Percentiles rank a stretch among this genome's conserved stretches.
These are phyloP conservation scores for Gobio occitaniae DNA, from an alignment of 2,797 vertebrate genomes.

Conservation along the genomic window DNA sequence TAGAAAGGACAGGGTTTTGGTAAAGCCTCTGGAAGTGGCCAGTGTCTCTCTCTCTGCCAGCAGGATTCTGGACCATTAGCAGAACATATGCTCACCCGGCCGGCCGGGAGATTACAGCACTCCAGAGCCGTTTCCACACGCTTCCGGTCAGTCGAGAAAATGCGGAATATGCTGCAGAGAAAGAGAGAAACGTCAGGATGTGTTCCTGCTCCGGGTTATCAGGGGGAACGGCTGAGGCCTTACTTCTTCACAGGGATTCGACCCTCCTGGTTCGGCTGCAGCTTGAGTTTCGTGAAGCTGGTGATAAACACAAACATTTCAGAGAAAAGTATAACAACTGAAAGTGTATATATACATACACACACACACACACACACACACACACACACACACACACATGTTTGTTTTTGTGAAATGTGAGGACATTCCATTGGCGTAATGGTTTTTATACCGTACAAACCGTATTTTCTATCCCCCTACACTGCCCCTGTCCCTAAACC, in stretches of 20 bases:
- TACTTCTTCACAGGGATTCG: constrained; percentile 97
- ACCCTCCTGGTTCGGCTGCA: constrained; percentile 92
- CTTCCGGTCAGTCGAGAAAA: constrained; percentile 96
- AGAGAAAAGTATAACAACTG: not conserved
- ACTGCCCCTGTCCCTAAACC: too few relatives aligned
- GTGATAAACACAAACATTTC: not conserved
- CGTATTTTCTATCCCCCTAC: too few relatives aligned
- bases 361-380: too few relatives aligned
- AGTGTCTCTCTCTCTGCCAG: constrained; percentile 45
- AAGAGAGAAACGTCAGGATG: constrained; percentile 33
- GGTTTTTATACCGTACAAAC: too few relatives aligned
- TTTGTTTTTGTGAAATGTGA: too few relatives aligned
- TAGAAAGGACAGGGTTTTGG: not conserved
- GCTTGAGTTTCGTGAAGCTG: constrained; percentile 87
- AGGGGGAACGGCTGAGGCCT: constrained; percentile 62
- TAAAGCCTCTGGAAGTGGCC: constrained; percentile 44
- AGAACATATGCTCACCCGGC: constrained; percentile 84
- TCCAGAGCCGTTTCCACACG: constrained; percentile 92
- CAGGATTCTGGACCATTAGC: constrained; percentile 54
- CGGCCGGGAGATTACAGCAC: constrained; percentile 91
- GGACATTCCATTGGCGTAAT: too few relatives aligned
- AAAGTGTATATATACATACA: too few relatives aligned
- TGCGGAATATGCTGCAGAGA: constrained; percentile 87
- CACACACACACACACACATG: too few relatives aligned
- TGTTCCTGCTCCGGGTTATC: not conserved